These are phyloP conservation scores for Diarsia dahlii DNA, from an alignment of 2,888 invertebrate genomes.

Conservation along the genomic window DNA sequence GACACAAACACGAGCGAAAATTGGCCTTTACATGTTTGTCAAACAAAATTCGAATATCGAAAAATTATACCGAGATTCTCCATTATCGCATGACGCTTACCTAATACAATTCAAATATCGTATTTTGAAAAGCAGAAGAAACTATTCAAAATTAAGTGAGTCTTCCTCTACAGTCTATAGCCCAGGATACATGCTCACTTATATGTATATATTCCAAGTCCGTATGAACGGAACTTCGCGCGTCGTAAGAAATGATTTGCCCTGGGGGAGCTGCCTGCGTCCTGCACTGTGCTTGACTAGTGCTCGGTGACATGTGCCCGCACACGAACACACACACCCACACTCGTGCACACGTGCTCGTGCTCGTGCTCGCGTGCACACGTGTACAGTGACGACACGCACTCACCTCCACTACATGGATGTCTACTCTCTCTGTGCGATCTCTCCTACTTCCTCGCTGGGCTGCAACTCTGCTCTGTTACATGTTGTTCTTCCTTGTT, in stretches of 20 bases:
- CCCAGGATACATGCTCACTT: constrained; percentile 3
- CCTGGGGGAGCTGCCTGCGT: constrained; percentile 73
- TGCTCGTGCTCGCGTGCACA: neutral
- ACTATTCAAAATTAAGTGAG: constrained; percentile 18
- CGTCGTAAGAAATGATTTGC: constrained; percentile 65
- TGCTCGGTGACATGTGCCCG: constrained; percentile 52
- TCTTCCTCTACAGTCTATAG: constrained; percentile 1
- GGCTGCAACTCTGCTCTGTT: constrained; percentile 64
- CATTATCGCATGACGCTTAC: neutral
- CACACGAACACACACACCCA: constrained; percentile 66
- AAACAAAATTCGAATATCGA: constrained; percentile 14
- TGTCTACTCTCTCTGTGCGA: constrained; percentile 60
- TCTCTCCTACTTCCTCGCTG: constrained; percentile 64
- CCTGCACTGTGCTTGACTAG: constrained; percentile 72
- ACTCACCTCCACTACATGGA: constrained; percentile 63
- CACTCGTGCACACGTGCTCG: constrained; percentile 47
- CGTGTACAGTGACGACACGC: constrained; percentile 64
- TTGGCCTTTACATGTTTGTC: constrained; percentile 25
- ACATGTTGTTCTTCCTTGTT: constrained; percentile 54
- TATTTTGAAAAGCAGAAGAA: constrained; percentile 9
- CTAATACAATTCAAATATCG: constrained; percentile 16
- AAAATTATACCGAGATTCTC: constrained; percentile 1
- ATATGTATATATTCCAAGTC: constrained; percentile 25
- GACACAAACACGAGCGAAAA: constrained; percentile 8
- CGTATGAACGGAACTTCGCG: constrained; percentile 31